These are phyloP conservation scores for Heliocidaris tuberculata DNA, from an alignment of 35 echinoderm and acorn worm species.

Conservation along the genomic window DNA sequence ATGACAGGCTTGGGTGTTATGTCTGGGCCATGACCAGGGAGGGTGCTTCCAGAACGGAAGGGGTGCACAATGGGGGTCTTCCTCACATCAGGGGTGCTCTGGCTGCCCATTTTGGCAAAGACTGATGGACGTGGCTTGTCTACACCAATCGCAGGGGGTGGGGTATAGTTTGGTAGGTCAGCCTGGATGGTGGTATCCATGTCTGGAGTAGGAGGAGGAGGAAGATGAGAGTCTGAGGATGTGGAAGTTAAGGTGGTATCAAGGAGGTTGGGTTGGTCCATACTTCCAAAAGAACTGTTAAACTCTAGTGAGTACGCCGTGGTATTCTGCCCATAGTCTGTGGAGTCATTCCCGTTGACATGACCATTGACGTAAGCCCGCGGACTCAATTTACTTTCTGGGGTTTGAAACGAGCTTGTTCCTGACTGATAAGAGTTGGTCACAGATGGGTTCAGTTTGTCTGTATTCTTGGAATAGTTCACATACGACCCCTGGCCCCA, in stretches of 20 bases:
- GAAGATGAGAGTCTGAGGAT: slow-evolving; percentile 48
- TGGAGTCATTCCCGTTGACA: background rate
- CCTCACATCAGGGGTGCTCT: background rate
- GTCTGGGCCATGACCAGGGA: slow-evolving; percentile 53
- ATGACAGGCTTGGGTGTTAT: slow-evolving; percentile 13
- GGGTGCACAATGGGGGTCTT: background rate
- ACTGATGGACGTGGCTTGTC: background rate
- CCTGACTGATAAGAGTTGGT: background rate
- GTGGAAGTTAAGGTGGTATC: slow-evolving; percentile 42
- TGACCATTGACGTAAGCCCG: background rate
- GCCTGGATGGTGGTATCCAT: slow-evolving; percentile 46
- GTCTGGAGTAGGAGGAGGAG: slow-evolving; percentile 45
- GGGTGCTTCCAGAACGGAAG: slow-evolving; percentile 37
- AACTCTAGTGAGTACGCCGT: slow-evolving; percentile 16
- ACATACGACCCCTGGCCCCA: slow-evolving; percentile 18
- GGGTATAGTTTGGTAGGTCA: slow-evolving; percentile 57
- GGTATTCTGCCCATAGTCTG: slow-evolving; percentile 29
- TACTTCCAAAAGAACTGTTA: slow-evolving; percentile 31
- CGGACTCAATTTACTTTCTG: slow-evolving; percentile 48
- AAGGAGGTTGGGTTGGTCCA: background rate
- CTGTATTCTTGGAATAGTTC: slow-evolving; percentile 19
- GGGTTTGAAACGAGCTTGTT: background rate
- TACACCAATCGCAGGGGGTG: slow-evolving; percentile 40
- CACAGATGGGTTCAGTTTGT: slow-evolving; percentile 26
- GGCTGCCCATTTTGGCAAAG: background rate